Evolutionary conservation across 2,888 invertebrate species (phyloP), one percentile per base, ranked within the genome.

Genomic region (Aspidapion aeneum): DNA sequence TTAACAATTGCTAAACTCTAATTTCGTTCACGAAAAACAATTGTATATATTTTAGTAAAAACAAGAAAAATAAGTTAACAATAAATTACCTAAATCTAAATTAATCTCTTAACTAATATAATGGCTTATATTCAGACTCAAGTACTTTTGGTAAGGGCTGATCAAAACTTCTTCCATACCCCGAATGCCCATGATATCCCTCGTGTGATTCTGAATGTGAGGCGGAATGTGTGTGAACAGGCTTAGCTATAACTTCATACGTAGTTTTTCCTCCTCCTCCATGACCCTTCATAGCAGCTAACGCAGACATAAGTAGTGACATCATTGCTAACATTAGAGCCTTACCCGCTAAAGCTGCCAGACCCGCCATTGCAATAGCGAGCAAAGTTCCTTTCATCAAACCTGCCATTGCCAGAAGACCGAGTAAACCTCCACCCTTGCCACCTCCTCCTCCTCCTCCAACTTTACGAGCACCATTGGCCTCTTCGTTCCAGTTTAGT

Each of bases 161-260:
- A 61, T 78, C 74, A 62, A 82, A 81, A 67, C 81, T 82, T 48
- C 82, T 77, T 51, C 82, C 82, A 76, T 82, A 82, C 9, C 80
- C 80, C 1, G 75, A 74, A 69, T 73, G 73, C 18, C 72, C 73
- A 61, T 70, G 70, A 19, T 52, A 52, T 5, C 59, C 63, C 18
- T 65, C 65, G 56, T 67, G 67, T 12, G 67, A 61, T 12, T 57
- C 57, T 17, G 66, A 66, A 54, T 66, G 66, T 2, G 63, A 60
- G 50, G 64, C 60, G 2, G 67, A 55, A 1, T 57, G 17, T 19
- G 62, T 55, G 21, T 64, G 64, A 5, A 56, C 82, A 0, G 91
- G 90, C 68, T 91, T 90, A 57, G 90, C 87, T 5, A 91, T 87
- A 63, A 91, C 90, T 78, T 91, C 91, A 74, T 91, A 91, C 0